Conservation (phyloP, 2,888 invertebrate species). For the Melanostoma scalare region DNA sequence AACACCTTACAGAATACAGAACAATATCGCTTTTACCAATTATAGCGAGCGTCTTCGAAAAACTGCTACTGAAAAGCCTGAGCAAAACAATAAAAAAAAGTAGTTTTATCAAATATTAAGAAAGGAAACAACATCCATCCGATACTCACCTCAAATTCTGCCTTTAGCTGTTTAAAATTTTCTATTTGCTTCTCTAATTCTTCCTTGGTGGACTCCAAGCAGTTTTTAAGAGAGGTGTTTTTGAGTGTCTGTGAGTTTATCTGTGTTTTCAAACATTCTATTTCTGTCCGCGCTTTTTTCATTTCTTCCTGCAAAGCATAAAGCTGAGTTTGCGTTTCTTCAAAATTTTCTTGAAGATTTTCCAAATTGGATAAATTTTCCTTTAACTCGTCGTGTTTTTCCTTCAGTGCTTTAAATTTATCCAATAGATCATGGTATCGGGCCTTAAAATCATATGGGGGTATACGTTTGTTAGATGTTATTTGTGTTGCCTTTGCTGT, state of each 20-base stretch:
- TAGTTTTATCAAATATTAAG: conserved; percentile 9
- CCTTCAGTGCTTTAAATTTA: conserved; percentile 84
- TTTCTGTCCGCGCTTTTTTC: conserved; percentile 76
- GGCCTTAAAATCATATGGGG: conserved; percentile 87
- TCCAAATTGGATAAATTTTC: conserved; percentile 83
- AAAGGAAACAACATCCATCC: neutral
- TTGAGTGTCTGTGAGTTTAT: conserved; percentile 76
- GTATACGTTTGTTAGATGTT: conserved; percentile 83
- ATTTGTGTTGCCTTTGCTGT: conserved; percentile 75
- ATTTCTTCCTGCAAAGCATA: conserved; percentile 77
- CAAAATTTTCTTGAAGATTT: conserved; percentile 83
- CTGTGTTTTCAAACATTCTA: conserved; percentile 78
- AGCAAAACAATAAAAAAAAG: too few species aligned
- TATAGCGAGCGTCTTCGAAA: too few species aligned
- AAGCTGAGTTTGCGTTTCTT: conserved; percentile 80
- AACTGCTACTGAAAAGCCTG: too few species aligned
- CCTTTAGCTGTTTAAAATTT: conserved; percentile 70
- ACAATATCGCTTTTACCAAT: too few species aligned
- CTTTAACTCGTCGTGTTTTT: conserved; percentile 83
- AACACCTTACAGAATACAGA: too few species aligned
- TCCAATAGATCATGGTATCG: conserved; percentile 85
- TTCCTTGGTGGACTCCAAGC: conserved; percentile 77
- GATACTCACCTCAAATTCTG: conserved; percentile 76
- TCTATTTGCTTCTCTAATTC: conserved; percentile 73
- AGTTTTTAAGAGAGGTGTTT: conserved; percentile 77